Evolutionary conservation across 2,113 vertebrate genomes (phyloP).

Genomic region (Rutilus rutilus): DNA sequence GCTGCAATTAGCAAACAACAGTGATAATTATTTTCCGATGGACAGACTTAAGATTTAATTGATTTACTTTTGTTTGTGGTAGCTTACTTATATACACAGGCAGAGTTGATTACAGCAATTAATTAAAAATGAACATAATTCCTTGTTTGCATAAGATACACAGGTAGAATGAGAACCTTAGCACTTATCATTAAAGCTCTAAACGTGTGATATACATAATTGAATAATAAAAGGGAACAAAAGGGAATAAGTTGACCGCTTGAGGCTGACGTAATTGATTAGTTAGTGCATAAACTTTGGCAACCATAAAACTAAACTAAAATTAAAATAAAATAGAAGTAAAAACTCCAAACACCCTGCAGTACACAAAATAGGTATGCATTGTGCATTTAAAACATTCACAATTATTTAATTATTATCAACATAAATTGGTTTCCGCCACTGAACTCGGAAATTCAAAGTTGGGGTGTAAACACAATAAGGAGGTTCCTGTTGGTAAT

Average conservation of each 20-base stretch:
- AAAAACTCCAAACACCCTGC: neutral
- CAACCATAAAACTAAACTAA: neutral
- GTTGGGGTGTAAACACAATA: constrained; percentile 19
- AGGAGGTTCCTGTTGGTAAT: neutral
- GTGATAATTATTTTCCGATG: neutral
- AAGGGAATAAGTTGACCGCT: neutral
- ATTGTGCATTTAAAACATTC: neutral
- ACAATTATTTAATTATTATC: neutral
- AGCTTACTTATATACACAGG: too few species aligned
- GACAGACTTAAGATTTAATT: neutral
- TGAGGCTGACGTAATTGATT: neutral
- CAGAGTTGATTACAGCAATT: too few species aligned
- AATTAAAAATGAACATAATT: too few species aligned
- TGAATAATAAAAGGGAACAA: too few species aligned
- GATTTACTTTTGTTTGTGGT: too few species aligned
- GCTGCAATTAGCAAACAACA: neutral
- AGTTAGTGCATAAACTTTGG: neutral
- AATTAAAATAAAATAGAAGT: neutral
- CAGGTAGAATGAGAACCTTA: too few species aligned
- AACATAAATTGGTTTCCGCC: neutral
- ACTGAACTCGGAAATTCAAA: neutral
- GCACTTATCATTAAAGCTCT: too few species aligned
- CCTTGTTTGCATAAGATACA: too few species aligned
- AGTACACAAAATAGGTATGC: neutral
- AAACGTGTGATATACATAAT: too few species aligned